These are phyloP conservation scores for Ciconia stormi DNA, from an alignment of 2,113 vertebrate species.

Conservation along the genomic window DNA sequence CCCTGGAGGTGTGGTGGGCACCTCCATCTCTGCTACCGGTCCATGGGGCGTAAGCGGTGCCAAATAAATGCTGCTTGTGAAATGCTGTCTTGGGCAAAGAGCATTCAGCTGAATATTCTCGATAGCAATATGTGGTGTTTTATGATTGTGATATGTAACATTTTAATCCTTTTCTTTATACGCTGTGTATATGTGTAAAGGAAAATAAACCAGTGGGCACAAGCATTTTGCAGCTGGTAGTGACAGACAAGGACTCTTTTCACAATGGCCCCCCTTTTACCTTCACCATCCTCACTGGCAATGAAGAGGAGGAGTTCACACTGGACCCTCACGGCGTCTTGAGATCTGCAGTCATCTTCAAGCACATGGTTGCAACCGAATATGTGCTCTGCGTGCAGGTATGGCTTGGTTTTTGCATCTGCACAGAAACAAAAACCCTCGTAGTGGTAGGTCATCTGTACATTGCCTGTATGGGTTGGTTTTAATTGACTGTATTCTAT, in stretches of 20 bases:
- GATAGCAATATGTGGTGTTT: neutral
- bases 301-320: slow-evolving; percentile 88
- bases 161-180: slow-evolving; percentile 63
- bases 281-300: slow-evolving; percentile 90
- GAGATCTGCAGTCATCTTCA: slow-evolving; percentile 89
- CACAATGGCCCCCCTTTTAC: slow-evolving; percentile 95
- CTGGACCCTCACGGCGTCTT: slow-evolving; percentile 87
- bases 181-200: slow-evolving; percentile 70
- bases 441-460: neutral
- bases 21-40: neutral
- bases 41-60: accelerated
- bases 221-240: slow-evolving; percentile 91
- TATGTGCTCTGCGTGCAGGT: slow-evolving; percentile 92
- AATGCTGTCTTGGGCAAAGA: neutral
- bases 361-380: slow-evolving; percentile 81
- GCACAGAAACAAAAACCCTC: neutral
- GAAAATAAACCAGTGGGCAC: slow-evolving; percentile 96
- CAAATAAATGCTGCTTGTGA: neutral
- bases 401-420: neutral
- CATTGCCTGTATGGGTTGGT: neutral
- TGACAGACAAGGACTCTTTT: slow-evolving; percentile 92
- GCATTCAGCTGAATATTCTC: neutral
- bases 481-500: neutral
- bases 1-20: neutral
- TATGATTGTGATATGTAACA: neutral